Evolutionary conservation across 2,888 invertebrate species (phyloP), one percentile per base, ranked within the genome.

Genomic region (Tricholauxania praeusta): DNA sequence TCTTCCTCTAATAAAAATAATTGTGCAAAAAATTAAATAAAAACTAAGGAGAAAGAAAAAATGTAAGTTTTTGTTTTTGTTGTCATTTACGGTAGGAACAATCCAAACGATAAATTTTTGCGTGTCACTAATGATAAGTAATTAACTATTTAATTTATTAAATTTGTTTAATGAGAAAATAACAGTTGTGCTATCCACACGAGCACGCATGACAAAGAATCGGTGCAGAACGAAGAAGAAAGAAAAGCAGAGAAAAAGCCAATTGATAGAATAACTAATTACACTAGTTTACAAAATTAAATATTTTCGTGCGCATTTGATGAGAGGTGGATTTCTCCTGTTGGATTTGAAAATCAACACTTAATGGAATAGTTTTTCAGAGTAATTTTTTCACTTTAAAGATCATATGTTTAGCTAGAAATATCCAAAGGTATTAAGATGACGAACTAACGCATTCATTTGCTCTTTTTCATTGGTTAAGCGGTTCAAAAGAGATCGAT

Each of bases 111-210:
- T 39, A 39, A 10, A 39, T 39, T 17, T 49, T 65, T 14, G 52
- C 52, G 49, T 65, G 65, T 28, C 28, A n/a, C 32, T 49, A 65
- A 65, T 65, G 52, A 49, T n/a, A 51, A 51, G 28, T 32, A n/a
- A 8, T 65, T 52, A 22, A 65, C 51, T 52, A 17, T 28, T 65
- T 32, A 51, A 52, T 39, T 52, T 65, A 52, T 52, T 51, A 15
- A 52, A 22, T 52, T 15, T 15, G n/a, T 19, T 52, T 48, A 65
- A 65, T 52, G 52, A 52, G 65, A 65, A 65, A 65, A 65, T 65
- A 65, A 65, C 65, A 65, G 65, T 32, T 65, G 65, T 51, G n/a
- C 5, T 52, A 8, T 19, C n/a, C 4, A 39, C 17, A 63, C 39
- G 48, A 62, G 48, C 19, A 28, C 15, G 22, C 57, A 57, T 28